Conservation (phyloP, 1,140 invertebrate species). For the Sitobion miscanthi region DNA sequence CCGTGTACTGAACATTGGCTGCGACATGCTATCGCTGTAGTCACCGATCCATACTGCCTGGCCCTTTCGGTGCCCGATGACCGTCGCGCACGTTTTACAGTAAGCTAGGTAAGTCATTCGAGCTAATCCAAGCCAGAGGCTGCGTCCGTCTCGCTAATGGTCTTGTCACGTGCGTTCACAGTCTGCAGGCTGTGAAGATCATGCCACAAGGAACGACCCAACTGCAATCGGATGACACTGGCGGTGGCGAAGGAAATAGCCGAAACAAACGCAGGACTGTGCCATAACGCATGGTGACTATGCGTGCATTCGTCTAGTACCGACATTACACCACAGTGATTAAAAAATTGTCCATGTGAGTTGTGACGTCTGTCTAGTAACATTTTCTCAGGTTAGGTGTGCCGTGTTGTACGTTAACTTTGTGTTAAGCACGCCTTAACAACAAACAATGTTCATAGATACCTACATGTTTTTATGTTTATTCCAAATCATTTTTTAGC, state of each 20-base stretch:
- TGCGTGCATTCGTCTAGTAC: neutral
- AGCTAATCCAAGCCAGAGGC: too few species aligned
- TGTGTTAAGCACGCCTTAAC: neutral
- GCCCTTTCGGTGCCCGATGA: neutral
- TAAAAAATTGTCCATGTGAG: neutral
- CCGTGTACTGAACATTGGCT: neutral
- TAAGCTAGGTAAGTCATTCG: neutral
- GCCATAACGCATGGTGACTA: neutral
- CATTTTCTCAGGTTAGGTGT: neutral
- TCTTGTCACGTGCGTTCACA: neutral
- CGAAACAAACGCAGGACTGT: neutral
- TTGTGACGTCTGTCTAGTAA: neutral
- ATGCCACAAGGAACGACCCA: neutral
- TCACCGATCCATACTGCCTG: neutral
- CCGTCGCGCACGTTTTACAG: neutral
- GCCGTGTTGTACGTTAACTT: neutral
- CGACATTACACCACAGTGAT: neutral
- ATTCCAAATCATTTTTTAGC: neutral
- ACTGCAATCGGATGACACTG: slow-evolving; percentile 34
- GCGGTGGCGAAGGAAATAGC: neutral
- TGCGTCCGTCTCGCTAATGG: neutral
- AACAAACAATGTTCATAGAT: neutral
- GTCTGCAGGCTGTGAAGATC: neutral
- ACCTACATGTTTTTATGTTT: neutral
- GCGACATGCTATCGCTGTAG: too few species aligned